These are phyloP conservation scores for Pomatostomus ruficeps DNA, from an alignment of 2,113 vertebrate genomes.

Conservation along the genomic window DNA sequence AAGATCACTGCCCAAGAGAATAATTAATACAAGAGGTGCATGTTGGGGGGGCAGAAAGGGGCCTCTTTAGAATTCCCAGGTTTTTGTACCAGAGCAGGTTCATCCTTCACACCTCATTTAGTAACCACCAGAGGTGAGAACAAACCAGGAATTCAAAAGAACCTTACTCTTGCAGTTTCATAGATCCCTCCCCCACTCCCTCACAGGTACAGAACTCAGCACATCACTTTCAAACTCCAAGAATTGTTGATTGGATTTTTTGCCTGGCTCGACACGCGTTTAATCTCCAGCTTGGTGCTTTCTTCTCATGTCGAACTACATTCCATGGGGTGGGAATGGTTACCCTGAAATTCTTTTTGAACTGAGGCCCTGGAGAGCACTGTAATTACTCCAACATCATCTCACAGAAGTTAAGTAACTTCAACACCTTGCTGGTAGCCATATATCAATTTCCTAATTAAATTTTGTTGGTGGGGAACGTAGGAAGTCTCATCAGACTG, in stretches of 20 bases:
- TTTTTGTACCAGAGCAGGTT: background rate
- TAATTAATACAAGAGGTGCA: background rate
- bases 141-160: background rate
- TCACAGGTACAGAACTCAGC: background rate
- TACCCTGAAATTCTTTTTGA: background rate
- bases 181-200: background rate
- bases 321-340: background rate
- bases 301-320: background rate
- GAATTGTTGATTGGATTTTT: background rate
- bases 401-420: background rate
- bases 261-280: background rate
- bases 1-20: background rate
- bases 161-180: background rate
- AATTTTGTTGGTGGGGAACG: background rate
- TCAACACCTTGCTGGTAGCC: background rate
- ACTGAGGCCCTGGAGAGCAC: background rate
- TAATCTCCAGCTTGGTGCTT: background rate
- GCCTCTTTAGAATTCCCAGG: background rate
- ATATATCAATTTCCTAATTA: background rate
- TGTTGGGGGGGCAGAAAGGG: background rate
- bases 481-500: background rate
- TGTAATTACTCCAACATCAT: background rate
- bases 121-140: background rate
- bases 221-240: background rate
- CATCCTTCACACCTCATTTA: background rate